Percentiles rank a stretch among this genome's conserved stretches.
phyloP scores from a whole-genome alignment of 1,140 invertebrate genomes.

The Lerema accius region DNA sequence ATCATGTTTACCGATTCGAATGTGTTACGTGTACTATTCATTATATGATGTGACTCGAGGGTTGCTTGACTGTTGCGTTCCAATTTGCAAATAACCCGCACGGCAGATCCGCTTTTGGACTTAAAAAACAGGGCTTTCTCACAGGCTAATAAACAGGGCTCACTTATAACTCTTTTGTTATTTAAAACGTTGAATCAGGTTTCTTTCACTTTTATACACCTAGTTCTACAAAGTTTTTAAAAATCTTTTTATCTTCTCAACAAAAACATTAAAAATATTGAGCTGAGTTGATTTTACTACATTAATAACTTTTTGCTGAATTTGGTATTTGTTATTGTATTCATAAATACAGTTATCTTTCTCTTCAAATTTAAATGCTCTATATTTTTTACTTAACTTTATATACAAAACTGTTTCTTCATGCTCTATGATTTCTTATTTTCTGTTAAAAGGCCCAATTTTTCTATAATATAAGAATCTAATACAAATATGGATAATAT shows the following conservation, averaged over 20 bases:
- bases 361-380: neutral
- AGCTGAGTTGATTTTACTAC: too few species aligned
- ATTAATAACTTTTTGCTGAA: too few species aligned
- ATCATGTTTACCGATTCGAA: constrained; percentile 2
- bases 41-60: neutral
- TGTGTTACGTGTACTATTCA: neutral
- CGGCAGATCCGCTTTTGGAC: constrained; percentile 16
- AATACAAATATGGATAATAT: too few species aligned
- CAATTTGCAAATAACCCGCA: constrained; percentile 26
- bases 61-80: constrained; percentile 12
- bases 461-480: too few species aligned
- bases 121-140: constrained; percentile 12
- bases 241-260: neutral
- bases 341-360: neutral
- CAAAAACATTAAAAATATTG: too few species aligned
- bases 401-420: too few species aligned
- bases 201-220: neutral
- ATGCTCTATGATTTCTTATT: too few species aligned
- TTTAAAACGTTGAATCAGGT: neutral
- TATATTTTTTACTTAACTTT: neutral
- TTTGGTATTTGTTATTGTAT: neutral
- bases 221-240: too few species aligned
- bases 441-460: too few species aligned
- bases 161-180: neutral
- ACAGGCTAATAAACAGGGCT: too few species aligned